phyloP scores from a whole-genome alignment of 2,797 vertebrate genomes.

The Phaenicophaeus curvirostris region DNA sequence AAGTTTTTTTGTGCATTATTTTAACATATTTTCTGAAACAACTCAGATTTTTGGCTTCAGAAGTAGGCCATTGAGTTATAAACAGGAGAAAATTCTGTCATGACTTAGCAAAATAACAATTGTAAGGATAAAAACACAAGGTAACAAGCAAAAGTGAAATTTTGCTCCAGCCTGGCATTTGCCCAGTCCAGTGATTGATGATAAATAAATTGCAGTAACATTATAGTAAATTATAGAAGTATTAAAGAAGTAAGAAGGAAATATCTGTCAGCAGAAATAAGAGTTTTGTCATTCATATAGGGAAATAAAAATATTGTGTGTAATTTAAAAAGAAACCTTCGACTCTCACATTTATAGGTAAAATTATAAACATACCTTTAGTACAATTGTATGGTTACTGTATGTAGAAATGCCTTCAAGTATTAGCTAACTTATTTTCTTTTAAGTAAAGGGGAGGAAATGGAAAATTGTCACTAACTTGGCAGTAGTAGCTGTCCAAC shows the following conservation, averaged over 20 bases:
- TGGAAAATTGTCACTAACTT: not conserved
- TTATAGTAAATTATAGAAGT: not conserved
- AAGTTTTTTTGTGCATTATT: not conserved
- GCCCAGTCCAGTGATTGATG: not conserved
- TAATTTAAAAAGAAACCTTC: not conserved
- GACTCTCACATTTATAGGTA: not conserved
- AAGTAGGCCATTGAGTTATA: not conserved
- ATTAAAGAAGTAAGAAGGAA: not conserved
- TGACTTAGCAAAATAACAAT: not conserved
- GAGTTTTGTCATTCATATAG: not conserved
- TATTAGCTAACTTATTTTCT: not conserved
- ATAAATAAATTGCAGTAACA: not conserved
- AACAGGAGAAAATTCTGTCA: not conserved
- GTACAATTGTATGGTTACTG: not conserved
- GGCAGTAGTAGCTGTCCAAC: not conserved
- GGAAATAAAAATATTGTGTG: conserved; percentile 22
- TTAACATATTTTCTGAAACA: not conserved
- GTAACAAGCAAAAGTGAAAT: not conserved
- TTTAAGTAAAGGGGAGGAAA: not conserved
- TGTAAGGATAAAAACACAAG: not conserved
- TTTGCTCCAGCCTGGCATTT: not conserved
- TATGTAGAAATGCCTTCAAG: not conserved
- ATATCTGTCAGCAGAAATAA: not conserved
- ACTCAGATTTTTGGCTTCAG: not conserved
- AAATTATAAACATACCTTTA: not conserved